Evolutionary conservation across 35 echinoderm and acorn worm species (phyloP).

Genomic region (Heliocidaris erythrogramma): DNA sequence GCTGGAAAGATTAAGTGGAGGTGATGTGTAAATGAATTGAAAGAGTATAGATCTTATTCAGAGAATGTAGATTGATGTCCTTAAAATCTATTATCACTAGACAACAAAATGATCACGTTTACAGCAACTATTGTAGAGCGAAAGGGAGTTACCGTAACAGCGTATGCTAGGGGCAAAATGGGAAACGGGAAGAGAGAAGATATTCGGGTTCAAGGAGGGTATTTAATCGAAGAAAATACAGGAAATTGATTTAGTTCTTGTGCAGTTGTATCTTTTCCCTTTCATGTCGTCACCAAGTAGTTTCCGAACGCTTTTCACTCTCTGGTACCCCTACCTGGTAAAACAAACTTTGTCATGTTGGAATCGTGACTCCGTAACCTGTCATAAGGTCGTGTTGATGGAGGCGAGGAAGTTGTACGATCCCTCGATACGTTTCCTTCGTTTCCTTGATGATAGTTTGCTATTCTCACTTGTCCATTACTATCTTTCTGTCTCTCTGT

Average conservation of each 20-base stretch:
- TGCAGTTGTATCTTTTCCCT: neutral
- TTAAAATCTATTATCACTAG: no score
- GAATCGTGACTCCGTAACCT: neutral
- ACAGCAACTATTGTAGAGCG: no score
- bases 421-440: neutral
- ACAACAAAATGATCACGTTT: no score
- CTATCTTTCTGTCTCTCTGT: neutral
- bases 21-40: no score
- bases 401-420: neutral
- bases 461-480: neutral
- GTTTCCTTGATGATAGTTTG: neutral
- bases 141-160: no score
- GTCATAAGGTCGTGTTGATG: neutral
- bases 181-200: neutral
- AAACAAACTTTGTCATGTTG: constrained; percentile 8
- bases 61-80: no score
- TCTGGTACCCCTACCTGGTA: neutral
- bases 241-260: neutral
- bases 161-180: neutral
- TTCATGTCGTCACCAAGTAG: neutral
- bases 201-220: neutral
- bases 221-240: neutral
- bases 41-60: no score
- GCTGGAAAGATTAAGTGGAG: no score
- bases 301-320: neutral